Conservation (phyloP, 1,140 invertebrate genomes). For the Gonatopus flavifemur region DNA sequence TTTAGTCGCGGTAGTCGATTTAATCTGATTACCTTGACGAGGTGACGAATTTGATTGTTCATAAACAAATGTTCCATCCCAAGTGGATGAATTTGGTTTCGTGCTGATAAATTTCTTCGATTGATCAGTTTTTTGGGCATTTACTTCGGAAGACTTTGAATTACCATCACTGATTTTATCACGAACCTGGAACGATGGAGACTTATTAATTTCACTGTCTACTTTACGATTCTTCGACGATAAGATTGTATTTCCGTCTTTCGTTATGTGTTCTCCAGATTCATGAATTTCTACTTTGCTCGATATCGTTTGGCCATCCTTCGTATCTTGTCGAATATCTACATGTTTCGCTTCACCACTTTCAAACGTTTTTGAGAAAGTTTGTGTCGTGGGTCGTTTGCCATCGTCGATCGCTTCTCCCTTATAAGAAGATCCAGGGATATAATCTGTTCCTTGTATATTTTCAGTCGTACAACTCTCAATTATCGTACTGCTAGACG, state of each 20-base stretch:
- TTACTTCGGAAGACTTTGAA: conserved; percentile 2
- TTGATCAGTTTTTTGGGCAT: conserved; percentile 2
- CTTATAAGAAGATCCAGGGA: too few relatives aligned
- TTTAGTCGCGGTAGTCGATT: too few relatives aligned
- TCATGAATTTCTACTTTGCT: conserved; percentile 32
- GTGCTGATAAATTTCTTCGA: neutral
- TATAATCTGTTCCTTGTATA: too few relatives aligned
- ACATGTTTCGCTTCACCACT: conserved; percentile 22
- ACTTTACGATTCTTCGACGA: conserved; percentile 31
- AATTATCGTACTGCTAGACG: too few relatives aligned
- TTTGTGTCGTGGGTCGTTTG: too few relatives aligned
- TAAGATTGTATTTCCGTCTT: conserved; percentile 39
- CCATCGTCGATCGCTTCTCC: too few relatives aligned
- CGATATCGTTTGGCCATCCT: conserved; percentile 32
- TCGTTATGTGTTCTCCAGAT: conserved; percentile 21
- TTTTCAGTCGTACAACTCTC: too few relatives aligned
- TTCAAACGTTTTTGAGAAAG: conserved; percentile 29
- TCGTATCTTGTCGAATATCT: conserved; percentile 29
- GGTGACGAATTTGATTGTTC: conserved; percentile 46
- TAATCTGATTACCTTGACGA: too few relatives aligned
- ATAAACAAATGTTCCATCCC: conserved; percentile 58
- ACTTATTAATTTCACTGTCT: conserved; percentile 30
- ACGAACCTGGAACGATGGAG: neutral
- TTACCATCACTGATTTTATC: conserved; percentile 13
- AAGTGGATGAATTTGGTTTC: conserved; percentile 54